Percentiles rank a stretch among this genome's conserved stretches.
Evolutionary conservation across 2,888 invertebrate species (phyloP).

Genomic region (Disparrhopalites patrizii): DNA sequence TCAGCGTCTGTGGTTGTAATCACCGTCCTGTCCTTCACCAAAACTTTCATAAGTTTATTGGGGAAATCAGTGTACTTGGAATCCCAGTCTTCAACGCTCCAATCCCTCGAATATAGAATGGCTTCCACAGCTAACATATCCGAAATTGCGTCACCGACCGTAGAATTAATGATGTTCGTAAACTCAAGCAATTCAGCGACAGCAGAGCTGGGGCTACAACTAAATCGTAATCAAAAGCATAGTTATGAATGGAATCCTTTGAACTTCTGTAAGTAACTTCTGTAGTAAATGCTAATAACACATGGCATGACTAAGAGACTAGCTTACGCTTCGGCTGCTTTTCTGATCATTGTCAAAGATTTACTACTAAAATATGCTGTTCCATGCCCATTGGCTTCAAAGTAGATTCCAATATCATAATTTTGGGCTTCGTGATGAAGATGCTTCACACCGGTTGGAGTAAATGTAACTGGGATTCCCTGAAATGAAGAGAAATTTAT

Average conservation of each 20-base stretch:
- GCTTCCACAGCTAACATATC: slow-evolving; percentile 92
- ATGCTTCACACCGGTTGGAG: slow-evolving; percentile 94
- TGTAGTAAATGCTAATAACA: too few species aligned
- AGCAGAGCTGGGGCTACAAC: slow-evolving; percentile 53
- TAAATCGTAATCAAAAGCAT: not conserved
- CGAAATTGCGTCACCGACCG: slow-evolving; percentile 95
- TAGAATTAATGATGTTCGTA: slow-evolving; percentile 85
- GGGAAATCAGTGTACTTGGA: slow-evolving; percentile 78
- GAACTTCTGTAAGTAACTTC: too few species aligned
- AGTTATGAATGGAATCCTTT: not conserved
- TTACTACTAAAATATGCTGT: slow-evolving; percentile 78
- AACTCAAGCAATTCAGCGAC: slow-evolving; percentile 64
- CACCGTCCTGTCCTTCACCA: slow-evolving; percentile 77
- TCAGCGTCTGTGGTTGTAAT: slow-evolving; percentile 87
- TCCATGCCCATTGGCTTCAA: slow-evolving; percentile 99
- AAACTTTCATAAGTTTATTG: slow-evolving; percentile 80
- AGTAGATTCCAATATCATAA: slow-evolving; percentile 95
- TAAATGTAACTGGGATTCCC: slow-evolving; percentile 87
- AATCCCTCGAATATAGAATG: slow-evolving; percentile 75
- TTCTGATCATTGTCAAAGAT: slow-evolving; percentile 57
- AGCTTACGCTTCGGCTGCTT: slow-evolving; percentile 48
- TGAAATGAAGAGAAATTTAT: slow-evolving; percentile 51
- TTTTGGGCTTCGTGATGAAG: slow-evolving; percentile 75
- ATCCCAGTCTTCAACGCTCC: slow-evolving; percentile 76
- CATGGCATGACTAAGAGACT: slow-evolving; percentile 2